Evolutionary conservation across 2,113 vertebrate species (phyloP).

Genomic region (Siniperca knerii): DNA sequence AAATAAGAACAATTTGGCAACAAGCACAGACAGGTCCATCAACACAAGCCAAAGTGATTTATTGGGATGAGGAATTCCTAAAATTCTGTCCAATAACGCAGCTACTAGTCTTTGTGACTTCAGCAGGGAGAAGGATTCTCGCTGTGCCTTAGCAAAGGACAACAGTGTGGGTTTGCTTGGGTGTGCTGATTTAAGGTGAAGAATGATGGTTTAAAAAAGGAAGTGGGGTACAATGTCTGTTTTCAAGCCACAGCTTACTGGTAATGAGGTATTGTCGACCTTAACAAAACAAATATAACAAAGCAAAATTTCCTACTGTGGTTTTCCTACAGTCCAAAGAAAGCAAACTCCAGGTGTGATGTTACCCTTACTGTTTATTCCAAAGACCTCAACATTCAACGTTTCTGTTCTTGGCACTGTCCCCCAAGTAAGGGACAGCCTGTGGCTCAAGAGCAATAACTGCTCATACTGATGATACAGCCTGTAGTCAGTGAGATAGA

Average conservation of each 20-base stretch:
- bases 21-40: constrained; percentile 30
- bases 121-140: not conserved
- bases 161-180: constrained; percentile 10
- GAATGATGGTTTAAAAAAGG: not conserved
- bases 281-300: constrained; percentile 29
- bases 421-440: constrained; percentile 41
- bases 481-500: constrained; percentile 67
- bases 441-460: constrained; percentile 54
- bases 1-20: constrained; percentile 33
- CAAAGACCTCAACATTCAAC: not conserved
- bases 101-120: not conserved
- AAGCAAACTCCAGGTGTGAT: constrained; percentile 29
- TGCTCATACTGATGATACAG: constrained; percentile 54
- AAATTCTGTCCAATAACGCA: constrained; percentile 30
- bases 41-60: constrained; percentile 29
- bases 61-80: constrained; percentile 18
- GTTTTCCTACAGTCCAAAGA: not conserved
- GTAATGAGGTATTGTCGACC: constrained; percentile 37
- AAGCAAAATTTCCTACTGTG: constrained; percentile 17
- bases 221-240: constrained; percentile 14
- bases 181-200: not conserved
- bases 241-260: constrained; percentile 21
- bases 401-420: not conserved
- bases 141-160: not conserved
- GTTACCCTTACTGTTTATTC: constrained; percentile 19